Evolutionary conservation across 2,113 vertebrate genomes (phyloP).

Genomic region (Odontophorus gujanensis): DNA sequence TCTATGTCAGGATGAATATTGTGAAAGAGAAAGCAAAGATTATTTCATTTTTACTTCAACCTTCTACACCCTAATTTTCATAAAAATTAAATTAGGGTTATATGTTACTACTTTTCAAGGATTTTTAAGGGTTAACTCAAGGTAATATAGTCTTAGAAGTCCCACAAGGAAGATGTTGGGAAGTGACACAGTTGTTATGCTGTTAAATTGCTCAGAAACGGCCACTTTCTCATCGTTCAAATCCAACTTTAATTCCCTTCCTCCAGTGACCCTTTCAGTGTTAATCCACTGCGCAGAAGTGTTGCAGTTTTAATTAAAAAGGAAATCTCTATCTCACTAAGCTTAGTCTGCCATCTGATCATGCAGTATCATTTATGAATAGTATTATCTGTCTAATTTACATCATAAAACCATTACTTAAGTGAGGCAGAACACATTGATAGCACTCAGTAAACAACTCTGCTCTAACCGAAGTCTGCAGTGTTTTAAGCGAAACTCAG

Average conservation of each 20-base stretch:
- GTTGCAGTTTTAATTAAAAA: slow-evolving; percentile 70
- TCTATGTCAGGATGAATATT: neutral
- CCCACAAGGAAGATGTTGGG: neutral
- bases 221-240: neutral
- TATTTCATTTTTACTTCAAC: neutral
- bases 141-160: neutral
- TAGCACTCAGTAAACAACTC: neutral
- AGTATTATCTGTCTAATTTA: slow-evolving; percentile 67
- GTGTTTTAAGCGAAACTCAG: neutral
- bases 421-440: neutral
- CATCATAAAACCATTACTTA: slow-evolving; percentile 40
- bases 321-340: slow-evolving; percentile 53
- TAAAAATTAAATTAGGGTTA: neutral
- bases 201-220: neutral
- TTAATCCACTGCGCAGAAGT: slow-evolving; percentile 52
- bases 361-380: slow-evolving; percentile 39
- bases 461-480: neutral
- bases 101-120: neutral
- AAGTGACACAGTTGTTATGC: neutral
- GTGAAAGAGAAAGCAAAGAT: neutral
- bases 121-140: neutral
- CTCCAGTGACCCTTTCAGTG: slow-evolving; percentile 39
- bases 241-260: slow-evolving; percentile 48
- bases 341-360: slow-evolving; percentile 66
- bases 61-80: neutral